Conservation (phyloP, 2,113 vertebrate species). For the Elephantulus edwardii region DNA sequence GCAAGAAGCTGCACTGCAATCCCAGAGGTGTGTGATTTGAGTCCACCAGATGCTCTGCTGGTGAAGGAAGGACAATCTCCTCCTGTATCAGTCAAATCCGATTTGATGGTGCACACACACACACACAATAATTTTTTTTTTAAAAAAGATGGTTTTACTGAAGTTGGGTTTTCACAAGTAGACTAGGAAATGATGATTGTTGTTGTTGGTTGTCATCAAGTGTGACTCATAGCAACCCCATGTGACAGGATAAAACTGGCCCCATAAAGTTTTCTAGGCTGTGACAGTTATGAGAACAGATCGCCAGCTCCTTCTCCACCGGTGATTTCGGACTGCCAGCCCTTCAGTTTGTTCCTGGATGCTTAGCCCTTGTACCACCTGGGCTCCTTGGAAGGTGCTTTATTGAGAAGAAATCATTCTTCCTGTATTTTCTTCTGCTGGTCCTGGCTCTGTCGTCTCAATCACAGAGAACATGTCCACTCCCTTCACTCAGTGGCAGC, state of each 20-base stretch:
- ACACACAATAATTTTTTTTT: no score
- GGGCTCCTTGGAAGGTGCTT: neutral
- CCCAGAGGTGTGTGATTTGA: no score
- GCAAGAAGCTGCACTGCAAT: no score
- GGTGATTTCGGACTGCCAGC: neutral
- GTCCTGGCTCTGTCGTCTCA: neutral
- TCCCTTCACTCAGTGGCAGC: neutral
- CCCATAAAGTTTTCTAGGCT: no score
- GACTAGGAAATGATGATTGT: neutral
- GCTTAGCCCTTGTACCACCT: neutral
- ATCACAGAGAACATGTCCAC: neutral
- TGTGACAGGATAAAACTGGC: no score
- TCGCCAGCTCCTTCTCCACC: neutral
- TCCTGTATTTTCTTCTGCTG: neutral
- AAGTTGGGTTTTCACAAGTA: neutral
- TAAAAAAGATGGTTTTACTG: neutral
- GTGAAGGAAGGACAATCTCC: no score
- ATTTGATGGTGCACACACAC: no score
- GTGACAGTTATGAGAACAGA: neutral
- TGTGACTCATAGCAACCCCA: no score
- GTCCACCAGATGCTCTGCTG: no score
- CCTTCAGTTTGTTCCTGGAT: neutral
- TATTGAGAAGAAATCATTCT: neutral
- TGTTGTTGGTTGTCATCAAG: neutral
- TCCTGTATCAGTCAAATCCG: no score